Evolutionary conservation across 2,113 vertebrate genomes (phyloP), one percentile per base, ranked within the genome.

Genomic region (Athene noctua): DNA sequence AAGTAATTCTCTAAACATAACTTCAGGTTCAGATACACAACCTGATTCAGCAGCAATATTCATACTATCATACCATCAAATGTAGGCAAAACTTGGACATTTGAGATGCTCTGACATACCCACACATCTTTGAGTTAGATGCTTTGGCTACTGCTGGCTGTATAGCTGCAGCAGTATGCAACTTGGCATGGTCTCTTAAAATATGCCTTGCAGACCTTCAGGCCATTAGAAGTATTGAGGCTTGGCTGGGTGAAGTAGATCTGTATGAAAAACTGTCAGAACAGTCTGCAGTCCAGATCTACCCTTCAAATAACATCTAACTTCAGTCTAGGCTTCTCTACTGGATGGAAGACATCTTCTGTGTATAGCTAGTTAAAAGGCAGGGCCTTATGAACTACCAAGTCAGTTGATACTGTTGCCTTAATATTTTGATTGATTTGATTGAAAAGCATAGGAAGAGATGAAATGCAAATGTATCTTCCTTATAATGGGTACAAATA

Each of bases 171-270:
- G 59, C 68, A 92, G 26, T 9, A 44, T 32, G 51, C 63, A 85
- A 1, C 65, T 95, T 91, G 84, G 73, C 84, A 52, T 2, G 16
- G 14, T 42, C 32, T 67, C 77, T 44, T 55, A 71, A 94, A 95
- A 94, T 81, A 77, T 91, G 78, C 77, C 89, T 94, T 74, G 77
- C 91, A 84, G 86, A 91, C 68, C 86, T 86, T 17, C 38, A 51
- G 72, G 65, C 80, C 91, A 59, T 80, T 55, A 96, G 75, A 51
- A 58, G 55, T 59, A 55, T 5, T 59, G 65, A 79, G 61, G 29
- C 52, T 94, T 97, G 93, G 89, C 93, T 91, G 62, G 54, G 68
- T 84, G 89, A 75, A 54, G 18, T 34, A 68, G 61, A 68, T 61
- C 52, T 8, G 1, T 82, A 57, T 61, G 90, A 94, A 85, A 57